Base-by-base conservation (phyloP, 1,140 invertebrate species). In the Sitobion miscanthi region DNA sequence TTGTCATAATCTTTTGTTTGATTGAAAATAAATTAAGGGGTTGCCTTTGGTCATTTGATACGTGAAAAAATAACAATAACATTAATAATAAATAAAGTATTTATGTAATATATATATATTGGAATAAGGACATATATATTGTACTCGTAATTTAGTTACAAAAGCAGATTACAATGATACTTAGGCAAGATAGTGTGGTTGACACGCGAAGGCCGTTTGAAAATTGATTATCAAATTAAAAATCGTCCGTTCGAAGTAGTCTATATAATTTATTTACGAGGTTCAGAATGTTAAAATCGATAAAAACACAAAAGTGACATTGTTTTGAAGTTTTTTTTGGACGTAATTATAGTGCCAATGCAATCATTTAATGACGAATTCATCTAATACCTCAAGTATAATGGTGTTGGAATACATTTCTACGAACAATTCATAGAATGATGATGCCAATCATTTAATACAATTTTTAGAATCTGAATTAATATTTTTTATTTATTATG, bases 191-290 rank as follows among this genome's bases (percentile, higher is more conserved):
- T 90, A 62, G 88, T 42, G 5, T 45, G 57, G 89, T 62, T 30
- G 54, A 62, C 89, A 90, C 54, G 89, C 57, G 89, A 90, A 90
- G 89, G 89, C 30, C 89, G 45, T 90, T 90, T 69, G 89, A 38
- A 25, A 90, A 90, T 90, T 90, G 89, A 69, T 90, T 69, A 90
- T 42, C 54, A 90, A 90, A 90, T 90, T 90, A 90, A 90, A 57
- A 90, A 90, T 90, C 25, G 35, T 45, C 35, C 17, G 54, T 30
- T 45, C 89, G 38, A 90, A 49, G 57, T 62, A 62, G 57, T 62
- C 30, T n/a, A 35, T 89, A 25, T 89, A 57, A 54, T 89, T 89
- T 89, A 89, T 89, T 89, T 89, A 89, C 87, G 52, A 89, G 49
- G 30, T 89, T 89, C 49, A 35, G n/a, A 54, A 69, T 38, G 38